A percentile compares a stretch with the other conserved stretches of the same genome.
These are phyloP conservation scores for Melipona quadrifasciata DNA, from an alignment of 1,140 invertebrate species.

Conservation along the genomic window DNA sequence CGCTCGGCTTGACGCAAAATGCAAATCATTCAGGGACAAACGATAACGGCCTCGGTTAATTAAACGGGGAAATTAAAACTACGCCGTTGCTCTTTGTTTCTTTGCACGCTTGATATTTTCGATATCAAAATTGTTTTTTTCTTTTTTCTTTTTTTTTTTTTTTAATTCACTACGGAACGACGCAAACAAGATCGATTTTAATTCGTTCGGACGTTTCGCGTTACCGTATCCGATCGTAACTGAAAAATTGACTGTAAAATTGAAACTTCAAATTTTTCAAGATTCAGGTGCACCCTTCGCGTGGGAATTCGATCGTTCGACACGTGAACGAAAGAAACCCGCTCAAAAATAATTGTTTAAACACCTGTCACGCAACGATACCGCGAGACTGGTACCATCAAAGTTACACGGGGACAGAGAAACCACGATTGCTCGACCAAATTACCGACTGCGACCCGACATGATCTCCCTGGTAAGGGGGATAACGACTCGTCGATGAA, in stretches of 20 bases:
- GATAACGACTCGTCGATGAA: neutral
- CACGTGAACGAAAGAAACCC: neutral
- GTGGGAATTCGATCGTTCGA: neutral
- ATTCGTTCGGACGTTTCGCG: too few relatives aligned
- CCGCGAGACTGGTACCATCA: conserved; percentile 30
- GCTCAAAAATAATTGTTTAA: conserved; percentile 30
- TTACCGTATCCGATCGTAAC: too few relatives aligned
- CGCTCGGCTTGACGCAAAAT: conserved; percentile 14
- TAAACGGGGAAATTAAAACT: conserved; percentile 23
- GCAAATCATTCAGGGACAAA: conserved; percentile 30
- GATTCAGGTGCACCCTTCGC: too few relatives aligned
- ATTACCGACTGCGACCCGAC: neutral
- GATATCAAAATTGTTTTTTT: neutral
- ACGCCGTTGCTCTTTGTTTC: too few relatives aligned
- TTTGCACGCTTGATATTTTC: neutral
- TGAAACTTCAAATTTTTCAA: neutral
- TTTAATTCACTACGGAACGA: too few relatives aligned
- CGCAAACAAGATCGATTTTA: too few relatives aligned
- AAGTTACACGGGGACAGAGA: neutral
- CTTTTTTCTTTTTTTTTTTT: too few relatives aligned
- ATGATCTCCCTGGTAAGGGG: neutral
- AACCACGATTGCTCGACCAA: conserved; percentile 23
- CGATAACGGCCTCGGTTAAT: conserved; percentile 8
- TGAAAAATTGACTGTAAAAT: too few relatives aligned
- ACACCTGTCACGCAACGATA: conserved; percentile 35